Base-by-base conservation (phyloP, 2,113 vertebrate species). In the Oncorhynchus masou region DNA sequence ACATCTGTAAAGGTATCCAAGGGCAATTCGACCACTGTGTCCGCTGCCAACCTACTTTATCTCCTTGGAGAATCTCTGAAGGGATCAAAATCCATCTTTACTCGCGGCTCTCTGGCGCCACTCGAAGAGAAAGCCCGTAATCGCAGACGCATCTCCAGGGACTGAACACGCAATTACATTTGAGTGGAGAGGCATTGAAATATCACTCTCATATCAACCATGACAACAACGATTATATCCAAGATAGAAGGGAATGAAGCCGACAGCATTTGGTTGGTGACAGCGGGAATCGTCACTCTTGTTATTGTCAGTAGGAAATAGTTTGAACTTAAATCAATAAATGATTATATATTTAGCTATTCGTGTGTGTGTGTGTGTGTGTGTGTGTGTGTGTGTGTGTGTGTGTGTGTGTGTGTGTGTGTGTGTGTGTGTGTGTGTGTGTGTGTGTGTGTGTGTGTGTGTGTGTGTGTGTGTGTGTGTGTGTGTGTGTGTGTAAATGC, bases 101-200 rank as follows among this genome's bases (percentile, higher is more conserved):
- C 91, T 76, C 82, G 92, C 83, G 86, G 95, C 96, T 96, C 96
- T 93, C 93, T 95, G 94, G 96, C 95, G 95, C 96, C 97, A 94
- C 95, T 95, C 91, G 84, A 93, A 95, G 95, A 94, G 90, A 85
- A 90, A 83, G 83, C 5, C 79, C 65, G 90, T 87, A 88, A 94
- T 91, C 84, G 91, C 94, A 94, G 83, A 85, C 16, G 73, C 11
- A 81, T 91, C 90, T 91, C 88, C n/a, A 16, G 82, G 83, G 89
- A 83, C 71, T 74, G 49, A 71, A 68, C 72, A 39, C 76, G 76
- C 68, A 48, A 75, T 74, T 73, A 13, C 79, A 84, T 86, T 75
- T 62, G 73, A 69, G 25, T 67, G 54, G 59, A 74, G 62, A 73
- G 71, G 68, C 74, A 79, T 31, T 75, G 74, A 74, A 68, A 74